These are phyloP conservation scores for Odontomachus brunneus DNA, from an alignment of 1,140 invertebrate genomes.

Conservation along the genomic window DNA sequence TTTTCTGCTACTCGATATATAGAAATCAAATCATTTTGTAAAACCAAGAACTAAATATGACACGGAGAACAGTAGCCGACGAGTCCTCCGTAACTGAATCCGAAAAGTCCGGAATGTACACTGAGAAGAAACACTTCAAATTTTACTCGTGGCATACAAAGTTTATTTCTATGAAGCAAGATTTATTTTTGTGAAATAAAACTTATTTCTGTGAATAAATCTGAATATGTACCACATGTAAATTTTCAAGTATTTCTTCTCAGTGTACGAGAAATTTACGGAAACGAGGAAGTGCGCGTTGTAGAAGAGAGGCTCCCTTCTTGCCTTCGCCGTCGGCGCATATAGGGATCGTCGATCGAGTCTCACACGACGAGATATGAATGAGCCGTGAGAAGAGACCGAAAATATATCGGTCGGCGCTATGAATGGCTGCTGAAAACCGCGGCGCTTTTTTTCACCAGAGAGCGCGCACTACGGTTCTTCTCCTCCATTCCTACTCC, in stretches of 20 bases:
- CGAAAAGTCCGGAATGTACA: conserved; percentile 56
- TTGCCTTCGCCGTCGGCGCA: conserved; percentile 30
- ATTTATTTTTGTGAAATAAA: too few relatives aligned
- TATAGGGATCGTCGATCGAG: conserved; percentile 76
- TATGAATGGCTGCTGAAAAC: conserved; percentile 82
- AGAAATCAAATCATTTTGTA: too few relatives aligned
- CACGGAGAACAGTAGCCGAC: not conserved
- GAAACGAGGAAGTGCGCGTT: conserved; percentile 62
- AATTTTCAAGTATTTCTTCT: too few relatives aligned
- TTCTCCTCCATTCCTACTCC: conserved; percentile 26
- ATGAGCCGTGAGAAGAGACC: conserved; percentile 80
- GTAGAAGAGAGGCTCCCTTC: conserved; percentile 38
- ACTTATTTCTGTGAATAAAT: too few relatives aligned
- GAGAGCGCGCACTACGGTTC: conserved; percentile 49
- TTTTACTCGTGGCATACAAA: too few relatives aligned
- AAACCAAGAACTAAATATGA: not conserved
- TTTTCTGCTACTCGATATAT: too few relatives aligned
- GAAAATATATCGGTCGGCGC: conserved; percentile 68
- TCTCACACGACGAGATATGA: conserved; percentile 79
- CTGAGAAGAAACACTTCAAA: too few relatives aligned
- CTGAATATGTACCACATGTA: too few relatives aligned
- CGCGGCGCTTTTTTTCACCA: conserved; percentile 67
- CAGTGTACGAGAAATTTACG: conserved; percentile 16
- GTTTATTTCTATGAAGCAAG: too few relatives aligned
- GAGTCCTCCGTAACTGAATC: conserved; percentile 40